These are phyloP conservation scores for Mylabris sibirica DNA, from an alignment of 2,888 invertebrate species.

Conservation along the genomic window DNA sequence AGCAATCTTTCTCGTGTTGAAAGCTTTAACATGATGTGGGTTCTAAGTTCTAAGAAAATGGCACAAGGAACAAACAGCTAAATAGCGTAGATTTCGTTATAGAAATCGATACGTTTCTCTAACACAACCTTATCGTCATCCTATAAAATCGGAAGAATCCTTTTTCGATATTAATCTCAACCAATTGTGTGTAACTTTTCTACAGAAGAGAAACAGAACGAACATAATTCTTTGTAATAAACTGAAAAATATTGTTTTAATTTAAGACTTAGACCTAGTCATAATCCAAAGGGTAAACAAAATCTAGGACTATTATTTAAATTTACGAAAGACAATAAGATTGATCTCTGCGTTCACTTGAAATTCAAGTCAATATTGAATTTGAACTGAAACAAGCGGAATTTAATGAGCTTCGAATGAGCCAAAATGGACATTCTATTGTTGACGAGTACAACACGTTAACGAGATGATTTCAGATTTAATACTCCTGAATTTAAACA, in stretches of 20 bases:
- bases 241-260: too few relatives aligned
- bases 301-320: neutral
- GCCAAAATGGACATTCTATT: too few relatives aligned
- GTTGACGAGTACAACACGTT: neutral
- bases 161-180: too few relatives aligned
- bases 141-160: too few relatives aligned
- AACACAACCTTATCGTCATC: too few relatives aligned
- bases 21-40: neutral
- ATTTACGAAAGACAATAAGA: neutral
- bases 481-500: neutral
- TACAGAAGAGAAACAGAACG: too few relatives aligned
- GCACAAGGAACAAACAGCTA: too few relatives aligned
- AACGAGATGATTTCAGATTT: neutral
- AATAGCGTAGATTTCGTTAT: too few relatives aligned
- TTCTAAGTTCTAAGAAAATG: neutral
- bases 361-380: neutral
- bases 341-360: neutral
- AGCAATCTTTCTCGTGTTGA: neutral
- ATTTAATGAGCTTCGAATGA: neutral
- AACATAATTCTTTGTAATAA: too few relatives aligned
- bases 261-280: neutral
- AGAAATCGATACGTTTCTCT: too few relatives aligned
- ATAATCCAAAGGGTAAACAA: neutral
- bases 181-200: too few relatives aligned
- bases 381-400: neutral